Base-by-base conservation (phyloP, 2,113 vertebrate species). In the Corythaeola cristata region DNA sequence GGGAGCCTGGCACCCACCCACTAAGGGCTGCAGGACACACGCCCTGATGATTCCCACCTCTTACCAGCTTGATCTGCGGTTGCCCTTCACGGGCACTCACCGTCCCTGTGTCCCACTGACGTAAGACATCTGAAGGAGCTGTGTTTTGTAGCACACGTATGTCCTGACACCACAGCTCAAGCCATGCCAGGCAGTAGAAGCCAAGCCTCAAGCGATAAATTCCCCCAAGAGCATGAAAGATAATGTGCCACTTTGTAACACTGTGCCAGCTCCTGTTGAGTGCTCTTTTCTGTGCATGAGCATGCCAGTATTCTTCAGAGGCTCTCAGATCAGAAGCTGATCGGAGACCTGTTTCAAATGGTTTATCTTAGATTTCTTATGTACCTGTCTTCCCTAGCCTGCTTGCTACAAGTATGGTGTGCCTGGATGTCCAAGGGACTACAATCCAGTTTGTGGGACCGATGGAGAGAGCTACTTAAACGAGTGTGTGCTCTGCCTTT, bases 381-480 rank as follows among this genome's bases (percentile, higher is more conserved):
- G 13, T 41, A 9, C 64, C 18, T 81, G 16, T 94, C 32, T 94
- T 67, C 55, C 66, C 22, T 5, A 98, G 98, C 97, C 97, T 11
- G 49, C 77, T n/a, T 98, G 98, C 9, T 0, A 50, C 37, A 13
- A 5, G 3, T 97, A 98, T 1, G 45, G 30, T 7, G 0, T 89
- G 8, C 41, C 76, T 13, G 71, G 85, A 4, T 98, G 98, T 53
- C 83, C 97, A 4, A 95, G 89, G 84, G 35, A 97, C 73, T 97
- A 95, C 89, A 39, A 30, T 4, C 98, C 98, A 0, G 97, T 98
- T 0, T 98, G 98, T 45, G 98, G 97, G 64, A 98, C 97, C 1
- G 93, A 98, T 41, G 97, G 97, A 75, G 18, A 89, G n/a, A 97
- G 97, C 21, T 98, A 98, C 1, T 49, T 94, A 8, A 98, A 98